Conservation (phyloP, 2,113 vertebrate genomes). For the Engraulis encrasicolus region DNA sequence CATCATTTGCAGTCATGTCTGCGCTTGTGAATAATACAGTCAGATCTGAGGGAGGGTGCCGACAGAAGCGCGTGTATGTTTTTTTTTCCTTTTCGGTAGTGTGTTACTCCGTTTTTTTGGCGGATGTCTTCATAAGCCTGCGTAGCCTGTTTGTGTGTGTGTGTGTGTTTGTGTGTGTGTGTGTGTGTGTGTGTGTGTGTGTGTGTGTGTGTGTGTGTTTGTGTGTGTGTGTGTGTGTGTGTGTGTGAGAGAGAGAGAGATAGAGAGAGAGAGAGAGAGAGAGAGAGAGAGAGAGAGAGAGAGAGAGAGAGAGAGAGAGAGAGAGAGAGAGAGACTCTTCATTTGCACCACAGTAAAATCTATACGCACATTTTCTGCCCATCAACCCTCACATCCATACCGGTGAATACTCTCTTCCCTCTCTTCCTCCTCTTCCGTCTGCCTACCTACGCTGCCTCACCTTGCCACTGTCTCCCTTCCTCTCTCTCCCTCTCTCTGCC, state of each 20-base stretch:
- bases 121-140: slow-evolving; percentile 46
- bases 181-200: too few species aligned
- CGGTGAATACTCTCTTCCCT: slow-evolving; percentile 65
- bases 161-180: too few species aligned
- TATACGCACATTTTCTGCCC: slow-evolving; percentile 51
- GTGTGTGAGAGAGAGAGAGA: too few species aligned
- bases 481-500: slow-evolving; percentile 50
- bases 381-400: slow-evolving; percentile 52
- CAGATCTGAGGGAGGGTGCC: slow-evolving; percentile 4
- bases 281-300: too few species aligned
- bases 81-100: neutral
- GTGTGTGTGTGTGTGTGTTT: too few species aligned
- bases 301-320: too few species aligned
- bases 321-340: too few species aligned
- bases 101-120: neutral
- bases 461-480: slow-evolving; percentile 48
- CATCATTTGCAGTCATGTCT: slow-evolving; percentile 53
- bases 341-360: slow-evolving; percentile 56
- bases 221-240: too few species aligned
- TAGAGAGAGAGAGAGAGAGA: too few species aligned
- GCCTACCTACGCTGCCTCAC: slow-evolving; percentile 39
- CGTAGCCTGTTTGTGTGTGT: slow-evolving; percentile 18
- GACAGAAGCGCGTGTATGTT: neutral
- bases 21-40: neutral
- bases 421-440: slow-evolving; percentile 53